A percentile compares a stretch with the other conserved stretches of the same genome.
phyloP scores from a whole-genome alignment of 2,888 invertebrate genomes.

The Acleris laterana region DNA sequence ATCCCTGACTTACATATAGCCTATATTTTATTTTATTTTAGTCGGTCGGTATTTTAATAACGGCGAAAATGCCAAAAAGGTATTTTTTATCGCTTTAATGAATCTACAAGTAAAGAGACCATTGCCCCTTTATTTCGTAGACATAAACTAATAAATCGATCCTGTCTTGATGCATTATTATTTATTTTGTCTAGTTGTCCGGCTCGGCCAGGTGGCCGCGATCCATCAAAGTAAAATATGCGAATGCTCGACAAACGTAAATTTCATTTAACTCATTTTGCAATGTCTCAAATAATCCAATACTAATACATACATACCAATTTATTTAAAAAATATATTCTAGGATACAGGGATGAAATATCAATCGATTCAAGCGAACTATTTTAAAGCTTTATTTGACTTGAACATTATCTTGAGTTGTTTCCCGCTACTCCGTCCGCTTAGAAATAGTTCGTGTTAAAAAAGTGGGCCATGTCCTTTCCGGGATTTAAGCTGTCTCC shows the following conservation, averaged over 20 bases:
- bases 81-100: not conserved
- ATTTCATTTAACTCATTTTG: not conserved
- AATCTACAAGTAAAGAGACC: slow-evolving; percentile 3
- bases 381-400: too few species aligned
- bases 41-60: too few species aligned
- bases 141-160: not conserved
- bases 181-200: slow-evolving; percentile 15
- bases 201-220: slow-evolving; percentile 24
- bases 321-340: not conserved
- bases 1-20: too few species aligned
- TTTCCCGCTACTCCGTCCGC: too few species aligned
- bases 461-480: too few species aligned
- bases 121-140: slow-evolving; percentile 2
- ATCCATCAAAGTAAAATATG: slow-evolving; percentile 25
- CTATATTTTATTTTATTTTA: too few species aligned
- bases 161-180: not conserved
- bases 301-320: not conserved
- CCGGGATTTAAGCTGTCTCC: too few species aligned
- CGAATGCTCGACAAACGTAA: slow-evolving; percentile 12
- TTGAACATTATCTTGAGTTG: too few species aligned
- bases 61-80: slow-evolving; percentile 5
- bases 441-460: too few species aligned
- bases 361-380: too few species aligned
- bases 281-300: not conserved
- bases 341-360: not conserved